phyloP scores from a whole-genome alignment of 2,113 vertebrate species.

The Egretta garzetta region DNA sequence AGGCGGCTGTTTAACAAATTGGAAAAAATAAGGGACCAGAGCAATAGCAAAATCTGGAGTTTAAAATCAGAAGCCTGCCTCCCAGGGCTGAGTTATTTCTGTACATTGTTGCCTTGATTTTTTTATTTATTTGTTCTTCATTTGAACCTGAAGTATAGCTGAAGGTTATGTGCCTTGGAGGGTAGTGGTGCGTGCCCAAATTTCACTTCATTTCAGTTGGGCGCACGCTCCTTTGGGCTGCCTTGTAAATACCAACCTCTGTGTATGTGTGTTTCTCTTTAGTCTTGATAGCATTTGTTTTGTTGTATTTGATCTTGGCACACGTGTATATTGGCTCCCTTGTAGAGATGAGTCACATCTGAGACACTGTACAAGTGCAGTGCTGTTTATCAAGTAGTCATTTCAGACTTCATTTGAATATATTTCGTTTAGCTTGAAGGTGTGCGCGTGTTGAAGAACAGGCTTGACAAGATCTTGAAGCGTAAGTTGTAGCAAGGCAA shows the following conservation, averaged over 20 bases:
- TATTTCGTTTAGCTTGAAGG: slow-evolving; percentile 64
- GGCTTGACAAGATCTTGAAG: slow-evolving; percentile 29
- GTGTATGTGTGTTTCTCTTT: neutral
- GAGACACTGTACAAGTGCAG: slow-evolving; percentile 8
- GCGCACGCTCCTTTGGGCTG: neutral
- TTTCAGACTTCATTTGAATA: slow-evolving; percentile 57
- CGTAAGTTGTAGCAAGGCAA: neutral
- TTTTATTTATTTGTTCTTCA: neutral
- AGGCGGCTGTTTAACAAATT: neutral
- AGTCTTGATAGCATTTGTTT: slow-evolving; percentile 28
- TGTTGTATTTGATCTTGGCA: slow-evolving; percentile 26
- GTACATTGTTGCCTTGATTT: neutral
- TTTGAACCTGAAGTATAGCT: slow-evolving; percentile 9
- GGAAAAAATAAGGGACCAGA: neutral
- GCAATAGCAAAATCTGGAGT: neutral
- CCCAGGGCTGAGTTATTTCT: neutral
- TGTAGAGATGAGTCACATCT: slow-evolving; percentile 53
- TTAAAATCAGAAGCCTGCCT: neutral
- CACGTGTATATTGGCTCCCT: neutral
- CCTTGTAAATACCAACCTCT: neutral
- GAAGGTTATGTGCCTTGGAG: slow-evolving; percentile 7
- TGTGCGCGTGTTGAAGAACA: slow-evolving; percentile 15
- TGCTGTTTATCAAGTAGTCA: slow-evolving; percentile 49
- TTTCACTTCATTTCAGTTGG: neutral
- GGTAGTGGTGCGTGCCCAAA: neutral